These are phyloP conservation scores for Peromyscus melanophrys DNA, from an alignment of 2,797 vertebrate species.

Conservation along the genomic window DNA sequence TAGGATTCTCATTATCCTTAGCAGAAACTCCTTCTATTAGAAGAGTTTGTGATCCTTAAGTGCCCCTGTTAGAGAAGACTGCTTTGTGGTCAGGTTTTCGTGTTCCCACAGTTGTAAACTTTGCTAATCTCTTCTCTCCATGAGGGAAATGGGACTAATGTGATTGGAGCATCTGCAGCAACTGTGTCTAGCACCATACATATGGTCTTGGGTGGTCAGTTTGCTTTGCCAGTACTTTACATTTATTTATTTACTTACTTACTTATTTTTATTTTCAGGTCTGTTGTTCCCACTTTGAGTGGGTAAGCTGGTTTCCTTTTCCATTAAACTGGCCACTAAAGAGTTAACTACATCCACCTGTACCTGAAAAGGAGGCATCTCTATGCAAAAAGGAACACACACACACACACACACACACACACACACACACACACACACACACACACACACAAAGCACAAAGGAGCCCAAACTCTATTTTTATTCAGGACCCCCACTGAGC, in stretches of 20 bases:
- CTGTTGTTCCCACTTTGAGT: not conserved
- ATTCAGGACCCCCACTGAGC: accelerated
- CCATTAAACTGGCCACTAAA: not conserved
- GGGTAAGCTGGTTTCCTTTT: not conserved
- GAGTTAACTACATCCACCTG: not conserved
- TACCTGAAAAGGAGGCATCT: not conserved
- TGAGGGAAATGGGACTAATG: not conserved
- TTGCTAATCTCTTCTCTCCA: not conserved
- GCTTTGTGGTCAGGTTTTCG: not conserved
- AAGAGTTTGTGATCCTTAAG: not conserved
- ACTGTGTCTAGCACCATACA: not conserved
- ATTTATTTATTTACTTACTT: not conserved
- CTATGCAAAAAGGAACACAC: not conserved
- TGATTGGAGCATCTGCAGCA: not conserved
- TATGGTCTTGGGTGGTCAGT: not conserved
- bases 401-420: too few relatives aligned
- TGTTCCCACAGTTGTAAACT: not conserved
- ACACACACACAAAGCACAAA: not conserved
- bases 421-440: too few relatives aligned
- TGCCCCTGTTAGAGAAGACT: not conserved
- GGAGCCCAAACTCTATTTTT: not conserved
- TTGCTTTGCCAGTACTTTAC: too few relatives aligned
- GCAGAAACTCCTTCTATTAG: not conserved
- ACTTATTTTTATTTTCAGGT: not conserved
- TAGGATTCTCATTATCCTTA: not conserved